Evolutionary conservation across 1,140 invertebrate species (phyloP).

Genomic region (Globodera ellingtonae): DNA sequence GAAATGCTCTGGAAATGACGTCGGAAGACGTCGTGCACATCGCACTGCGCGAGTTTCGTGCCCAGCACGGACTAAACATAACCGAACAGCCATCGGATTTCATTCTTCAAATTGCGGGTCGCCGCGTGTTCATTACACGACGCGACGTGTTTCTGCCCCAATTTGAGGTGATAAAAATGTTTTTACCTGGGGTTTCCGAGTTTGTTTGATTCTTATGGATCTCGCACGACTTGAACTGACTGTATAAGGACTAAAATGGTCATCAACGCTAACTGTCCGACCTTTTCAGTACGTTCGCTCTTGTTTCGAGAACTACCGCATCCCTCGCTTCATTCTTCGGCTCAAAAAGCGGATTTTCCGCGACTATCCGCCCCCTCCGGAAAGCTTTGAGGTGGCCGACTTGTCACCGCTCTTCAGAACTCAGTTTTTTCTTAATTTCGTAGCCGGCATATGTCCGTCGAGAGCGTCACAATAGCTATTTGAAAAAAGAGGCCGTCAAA

Average conservation of each 20-base stretch:
- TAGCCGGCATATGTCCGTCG: slow-evolving; percentile 50
- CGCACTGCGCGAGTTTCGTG: slow-evolving; percentile 31
- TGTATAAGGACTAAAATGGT: no score
- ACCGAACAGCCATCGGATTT: slow-evolving; percentile 45
- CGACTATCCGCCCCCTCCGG: slow-evolving; percentile 45
- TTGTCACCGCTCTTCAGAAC: not conserved
- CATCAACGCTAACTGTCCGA: no score
- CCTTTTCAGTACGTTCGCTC: slow-evolving; percentile 57
- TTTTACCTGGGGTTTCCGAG: not conserved
- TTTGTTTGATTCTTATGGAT: no score
- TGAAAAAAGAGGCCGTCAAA: slow-evolving; percentile 10
- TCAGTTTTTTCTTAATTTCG: slow-evolving; percentile 34
- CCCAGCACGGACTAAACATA: slow-evolving; percentile 36
- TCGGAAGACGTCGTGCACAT: slow-evolving; percentile 31
- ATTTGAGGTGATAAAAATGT: slow-evolving; percentile 36
- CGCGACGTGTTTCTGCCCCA: slow-evolving; percentile 35
- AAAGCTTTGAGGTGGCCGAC: slow-evolving; percentile 47
- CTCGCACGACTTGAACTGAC: no score
- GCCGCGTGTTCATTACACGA: slow-evolving; percentile 48
- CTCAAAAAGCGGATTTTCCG: slow-evolving; percentile 39
- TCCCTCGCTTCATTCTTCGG: slow-evolving; percentile 49
- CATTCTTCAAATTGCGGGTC: slow-evolving; percentile 55
- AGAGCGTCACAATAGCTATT: slow-evolving; percentile 36
- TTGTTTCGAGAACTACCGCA: slow-evolving; percentile 58
- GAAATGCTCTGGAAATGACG: slow-evolving; percentile 45